Conservation (phyloP, 2,888 invertebrate species). For the Drosophila hamatofila region DNA sequence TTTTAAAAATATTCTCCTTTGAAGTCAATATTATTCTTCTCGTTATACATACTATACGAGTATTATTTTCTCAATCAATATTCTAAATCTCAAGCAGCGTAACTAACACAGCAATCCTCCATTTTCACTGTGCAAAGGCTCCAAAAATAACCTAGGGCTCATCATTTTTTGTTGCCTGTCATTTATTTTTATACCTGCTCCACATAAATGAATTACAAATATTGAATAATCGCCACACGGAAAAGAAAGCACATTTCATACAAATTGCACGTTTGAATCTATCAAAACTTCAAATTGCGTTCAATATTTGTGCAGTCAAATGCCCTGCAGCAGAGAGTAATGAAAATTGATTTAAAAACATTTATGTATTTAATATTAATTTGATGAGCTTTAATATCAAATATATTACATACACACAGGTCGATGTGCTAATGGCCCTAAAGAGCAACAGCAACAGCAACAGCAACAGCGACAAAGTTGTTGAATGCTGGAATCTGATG, state of each 20-base stretch:
- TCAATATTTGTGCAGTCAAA: constrained; percentile 45
- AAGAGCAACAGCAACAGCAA: background rate
- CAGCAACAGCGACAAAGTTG: background rate
- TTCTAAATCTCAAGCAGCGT: no score
- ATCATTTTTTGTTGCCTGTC: constrained; percentile 1
- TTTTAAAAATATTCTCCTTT: no score
- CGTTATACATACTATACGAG: no score
- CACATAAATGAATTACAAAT: constrained; percentile 69
- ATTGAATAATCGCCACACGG: constrained; percentile 51
- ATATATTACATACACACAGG: constrained; percentile 21
- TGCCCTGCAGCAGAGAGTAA: constrained; percentile 9
- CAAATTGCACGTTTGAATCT: constrained; percentile 55
- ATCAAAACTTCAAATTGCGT: constrained; percentile 42
- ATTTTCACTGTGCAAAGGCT: no score
- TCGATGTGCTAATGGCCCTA: background rate
- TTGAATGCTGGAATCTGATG: constrained; percentile 13
- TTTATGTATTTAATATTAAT: constrained; percentile 5
- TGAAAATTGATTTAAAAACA: background rate
- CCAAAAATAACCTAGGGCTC: no score
- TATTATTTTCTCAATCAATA: no score
- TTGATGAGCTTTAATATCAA: constrained; percentile 16
- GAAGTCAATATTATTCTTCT: no score
- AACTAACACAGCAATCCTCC: no score
- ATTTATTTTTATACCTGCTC: constrained; percentile 14
- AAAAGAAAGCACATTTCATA: constrained; percentile 32